phyloP scores from a whole-genome alignment of 2,888 invertebrate genomes.

The Tethea ocularis region DNA sequence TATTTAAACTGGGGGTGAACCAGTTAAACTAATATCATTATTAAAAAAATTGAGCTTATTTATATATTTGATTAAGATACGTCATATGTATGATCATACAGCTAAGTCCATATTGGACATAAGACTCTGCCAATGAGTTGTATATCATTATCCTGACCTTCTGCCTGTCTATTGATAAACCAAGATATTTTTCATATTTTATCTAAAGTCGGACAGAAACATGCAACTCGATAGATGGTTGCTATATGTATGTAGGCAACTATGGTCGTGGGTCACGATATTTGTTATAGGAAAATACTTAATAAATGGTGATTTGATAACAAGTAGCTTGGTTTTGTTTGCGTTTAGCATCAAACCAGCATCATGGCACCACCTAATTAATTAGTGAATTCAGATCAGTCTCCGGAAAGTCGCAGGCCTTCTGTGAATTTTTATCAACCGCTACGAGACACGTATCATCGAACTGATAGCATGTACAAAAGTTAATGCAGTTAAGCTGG shows the following conservation, averaged over 20 bases:
- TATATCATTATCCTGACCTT: no score
- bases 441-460: conserved; percentile 1
- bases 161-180: no score
- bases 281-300: background rate
- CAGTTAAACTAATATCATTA: no score
- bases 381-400: background rate
- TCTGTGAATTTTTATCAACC: background rate
- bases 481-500: conserved; percentile 27
- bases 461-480: background rate
- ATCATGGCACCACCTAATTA: conserved; percentile 6
- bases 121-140: no score
- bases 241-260: conserved; percentile 11
- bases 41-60: no score
- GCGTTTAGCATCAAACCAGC: conserved; percentile 17
- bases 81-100: no score
- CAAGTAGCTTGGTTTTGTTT: conserved; percentile 20
- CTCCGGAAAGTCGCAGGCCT: background rate
- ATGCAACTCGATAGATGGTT: no score
- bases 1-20: no score
- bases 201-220: no score
- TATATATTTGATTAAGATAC: no score
- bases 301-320: conserved; percentile 17
- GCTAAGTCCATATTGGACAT: no score
- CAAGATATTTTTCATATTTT: no score
- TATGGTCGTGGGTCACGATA: conserved; percentile 18